Evolutionary conservation across 1,140 invertebrate species (phyloP), one percentile per base, ranked within the genome.

Genomic region (Drosophila sulfurigaster): DNA sequence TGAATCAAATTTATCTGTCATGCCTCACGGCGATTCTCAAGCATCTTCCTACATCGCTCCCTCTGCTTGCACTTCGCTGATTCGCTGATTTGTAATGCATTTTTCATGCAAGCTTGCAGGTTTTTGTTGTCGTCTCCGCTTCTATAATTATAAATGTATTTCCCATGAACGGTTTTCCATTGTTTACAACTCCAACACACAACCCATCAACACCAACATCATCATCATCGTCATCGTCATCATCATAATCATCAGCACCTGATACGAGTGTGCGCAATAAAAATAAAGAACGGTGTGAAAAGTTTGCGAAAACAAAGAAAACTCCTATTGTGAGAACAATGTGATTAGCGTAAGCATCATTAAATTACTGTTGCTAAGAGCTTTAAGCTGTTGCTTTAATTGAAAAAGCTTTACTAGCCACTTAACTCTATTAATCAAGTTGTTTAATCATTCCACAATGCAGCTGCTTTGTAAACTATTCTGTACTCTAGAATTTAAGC

Each of bases 221-320:
- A 76, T 30, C 38, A 67, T 43, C 10, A 49, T 63, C 5, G 30
- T 41, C 63, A 35, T 8, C 28, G 32, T 54, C 11, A 52, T 52
- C 49, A 52, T 32, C 49, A 30, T 30, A 8, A 80, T 66, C 58
- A 72, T 45, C 38, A 63, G 45, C 63, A 75, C 63, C 75, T 75
- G 80, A 79, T 82, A 78, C n/a, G 41, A 43, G 41, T 43, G 5
- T 67, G 63, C 60, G 66, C 45, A 74, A 81, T 81, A 81, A 73
- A 82, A 72, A 69, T 60, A 82, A 67, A 75, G 66, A 82, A 79
- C 78, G 38, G 81, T 83, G 81, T 76, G 76, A 57, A 57, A 83
- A 79, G 8, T 32, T 52, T 73, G 11, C 4, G 32, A 74, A 70
- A 75, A 72, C 77, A 75, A 82, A 69, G 78, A 49, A 25, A 11